These are phyloP conservation scores for Anthopleura xanthogrammica DNA, from an alignment of 92 coral and sea anemone genomes.

Conservation along the genomic window DNA sequence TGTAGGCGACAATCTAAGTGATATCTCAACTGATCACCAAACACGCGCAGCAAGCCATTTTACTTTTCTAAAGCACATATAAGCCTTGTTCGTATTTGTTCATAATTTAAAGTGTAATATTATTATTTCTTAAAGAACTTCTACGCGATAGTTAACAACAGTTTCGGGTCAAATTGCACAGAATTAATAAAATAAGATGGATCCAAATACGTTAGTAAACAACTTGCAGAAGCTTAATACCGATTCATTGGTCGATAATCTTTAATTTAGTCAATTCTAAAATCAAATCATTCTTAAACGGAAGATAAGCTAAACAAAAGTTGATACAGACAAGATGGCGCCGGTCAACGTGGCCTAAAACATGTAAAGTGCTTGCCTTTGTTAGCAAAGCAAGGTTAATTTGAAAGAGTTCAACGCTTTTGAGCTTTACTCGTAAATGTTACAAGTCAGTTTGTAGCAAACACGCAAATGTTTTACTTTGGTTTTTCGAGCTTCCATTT, in stretches of 20 bases:
- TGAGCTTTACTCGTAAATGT: not conserved
- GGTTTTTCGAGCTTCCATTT: no score
- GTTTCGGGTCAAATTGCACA: not conserved
- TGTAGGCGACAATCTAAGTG: conserved; percentile 1
- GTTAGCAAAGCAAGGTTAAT: not conserved
- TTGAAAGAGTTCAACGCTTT: not conserved
- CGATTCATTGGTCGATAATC: not conserved
- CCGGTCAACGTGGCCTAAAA: conserved; percentile 13
- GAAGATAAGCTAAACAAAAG: conserved; percentile 6
- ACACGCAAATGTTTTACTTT: not conserved
- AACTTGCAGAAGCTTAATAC: not conserved
- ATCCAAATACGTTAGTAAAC: not conserved
- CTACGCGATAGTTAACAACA: no score
- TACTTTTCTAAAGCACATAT: not conserved
- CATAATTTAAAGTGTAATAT: not conserved
- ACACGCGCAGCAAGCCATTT: not conserved
- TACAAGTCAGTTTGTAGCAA: not conserved
- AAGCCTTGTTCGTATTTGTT: not conserved
- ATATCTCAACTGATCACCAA: not conserved
- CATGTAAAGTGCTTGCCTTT: not conserved
- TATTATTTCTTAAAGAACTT: not conserved
- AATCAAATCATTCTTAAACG: conserved; percentile 3
- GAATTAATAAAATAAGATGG: not conserved
- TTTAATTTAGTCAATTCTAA: conserved; percentile 1
- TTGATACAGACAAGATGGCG: conserved; percentile 15